These are phyloP conservation scores for Cydia strobilella DNA, from an alignment of 1,140 invertebrate species.

Conservation along the genomic window DNA sequence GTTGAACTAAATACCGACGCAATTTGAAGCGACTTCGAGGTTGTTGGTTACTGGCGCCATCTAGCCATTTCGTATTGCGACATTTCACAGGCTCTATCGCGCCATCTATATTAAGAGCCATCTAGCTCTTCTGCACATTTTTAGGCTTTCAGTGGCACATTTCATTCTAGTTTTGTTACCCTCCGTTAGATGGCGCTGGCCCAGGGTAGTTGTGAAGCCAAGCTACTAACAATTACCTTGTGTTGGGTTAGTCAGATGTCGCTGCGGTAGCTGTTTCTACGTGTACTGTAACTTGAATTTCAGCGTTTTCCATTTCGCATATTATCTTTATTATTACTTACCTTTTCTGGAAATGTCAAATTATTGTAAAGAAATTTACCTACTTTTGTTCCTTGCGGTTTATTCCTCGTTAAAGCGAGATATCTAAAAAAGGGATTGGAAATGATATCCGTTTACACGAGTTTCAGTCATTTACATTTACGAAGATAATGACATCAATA, in stretches of 20 bases:
- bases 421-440: neutral
- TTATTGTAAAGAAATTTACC: neutral
- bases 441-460: neutral
- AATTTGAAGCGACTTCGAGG: too few species aligned
- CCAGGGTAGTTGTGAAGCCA: neutral
- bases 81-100: neutral
- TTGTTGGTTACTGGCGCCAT: neutral
- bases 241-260: neutral
- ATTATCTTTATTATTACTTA: too few species aligned
- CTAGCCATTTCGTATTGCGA: neutral
- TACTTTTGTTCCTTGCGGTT: neutral
- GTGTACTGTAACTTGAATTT: neutral
- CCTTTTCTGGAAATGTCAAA: too few species aligned
- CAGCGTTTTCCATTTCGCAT: neutral
- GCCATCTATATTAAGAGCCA: neutral
- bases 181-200: slow-evolving; percentile 19
- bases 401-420: neutral
- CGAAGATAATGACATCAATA: too few species aligned
- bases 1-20: too few species aligned
- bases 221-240: neutral
- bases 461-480: neutral
- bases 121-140: neutral
- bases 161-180: neutral
- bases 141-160: neutral
- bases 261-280: neutral